Evolutionary conservation across 2,888 invertebrate species (phyloP), one percentile per base, ranked within the genome.

Genomic region (Synanthedon myopaeformis): DNA sequence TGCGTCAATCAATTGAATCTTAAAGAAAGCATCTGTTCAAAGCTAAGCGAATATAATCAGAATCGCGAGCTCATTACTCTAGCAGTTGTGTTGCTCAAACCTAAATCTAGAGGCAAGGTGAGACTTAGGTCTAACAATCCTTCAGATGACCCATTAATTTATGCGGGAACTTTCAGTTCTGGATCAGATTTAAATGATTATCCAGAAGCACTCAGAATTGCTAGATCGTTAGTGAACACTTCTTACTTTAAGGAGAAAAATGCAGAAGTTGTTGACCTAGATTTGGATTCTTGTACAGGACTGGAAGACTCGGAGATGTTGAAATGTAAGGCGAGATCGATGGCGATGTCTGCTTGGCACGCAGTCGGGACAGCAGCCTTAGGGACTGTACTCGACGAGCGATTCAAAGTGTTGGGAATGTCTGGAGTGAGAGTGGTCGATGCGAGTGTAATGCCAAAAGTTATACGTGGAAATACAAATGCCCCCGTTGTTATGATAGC

Each of bases 401-500:
- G 61, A 53, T 55, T 84, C 56, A 60, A 59, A 42, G 83, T 85
- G 41, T 53, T 54, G 0, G 81, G 81, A 0, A 55, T 84, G 8
- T 6, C 49, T 0, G 58, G 67, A 0, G 56, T 86, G 55, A 63
- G 85, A 11, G 82, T 85, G 41, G 83, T 61, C 5, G 85, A 86
- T 57, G 85, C 84, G 13, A 80, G 82, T 54, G 74, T 73, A 3
- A 79, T 85, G 76, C 81, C 84, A 1, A 59, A 59, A 13, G 68
- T 80, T 1, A 53, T 74, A 2, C 67, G 85, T 4, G 85, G 82
- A 0, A 86, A 85, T 58, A 84, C 82, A 4, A 82, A 84, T 55
- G 76, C 84, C 0, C 79, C 82, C 0, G 79, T 80, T 6, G 65
- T 84, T 5, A 85, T 85, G 84, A 72, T 84, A 42, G 84, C 83